phyloP scores from a whole-genome alignment of 2,888 invertebrate genomes.

The Steinernema hermaphroditum region DNA sequence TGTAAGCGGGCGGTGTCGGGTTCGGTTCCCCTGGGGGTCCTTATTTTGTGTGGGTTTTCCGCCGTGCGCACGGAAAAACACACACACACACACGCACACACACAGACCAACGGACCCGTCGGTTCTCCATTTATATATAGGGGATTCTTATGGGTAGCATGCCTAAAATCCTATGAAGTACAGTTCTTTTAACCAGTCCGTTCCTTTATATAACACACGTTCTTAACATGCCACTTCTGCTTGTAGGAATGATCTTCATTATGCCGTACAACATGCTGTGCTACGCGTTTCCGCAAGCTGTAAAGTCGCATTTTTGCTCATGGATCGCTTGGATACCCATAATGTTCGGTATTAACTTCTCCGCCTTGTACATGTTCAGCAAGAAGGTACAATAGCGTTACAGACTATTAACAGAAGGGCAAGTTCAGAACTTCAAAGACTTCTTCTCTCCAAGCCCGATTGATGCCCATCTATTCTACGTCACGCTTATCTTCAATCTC shows the following conservation, averaged over 20 bases:
- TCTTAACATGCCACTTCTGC: too few species aligned
- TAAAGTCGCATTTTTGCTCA: constrained; percentile 4
- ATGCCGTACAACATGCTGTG: constrained; percentile 13
- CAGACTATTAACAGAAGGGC: not conserved
- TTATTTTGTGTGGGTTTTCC: too few species aligned
- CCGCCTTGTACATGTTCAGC: not conserved
- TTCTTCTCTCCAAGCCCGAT: not conserved
- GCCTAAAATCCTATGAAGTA: too few species aligned
- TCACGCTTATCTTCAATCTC: not conserved
- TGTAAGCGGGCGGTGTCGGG: too few species aligned
- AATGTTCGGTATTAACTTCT: constrained; percentile 9
- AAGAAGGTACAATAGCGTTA: not conserved
- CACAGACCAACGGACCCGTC: too few species aligned
- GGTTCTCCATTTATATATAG: too few species aligned
- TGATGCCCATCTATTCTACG: constrained; percentile 4
- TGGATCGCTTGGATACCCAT: constrained; percentile 21
- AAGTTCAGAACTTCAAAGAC: not conserved
- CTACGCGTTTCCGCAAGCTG: not conserved
- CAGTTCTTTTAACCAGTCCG: too few species aligned
- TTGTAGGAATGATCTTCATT: constrained; percentile 16
- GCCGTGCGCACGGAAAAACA: too few species aligned
- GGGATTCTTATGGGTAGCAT: too few species aligned
- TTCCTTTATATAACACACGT: too few species aligned
- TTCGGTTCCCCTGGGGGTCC: too few species aligned
- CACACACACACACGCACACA: too few species aligned